Conservation (phyloP, 2,888 invertebrate species). For the Tyria jacobaeae region DNA sequence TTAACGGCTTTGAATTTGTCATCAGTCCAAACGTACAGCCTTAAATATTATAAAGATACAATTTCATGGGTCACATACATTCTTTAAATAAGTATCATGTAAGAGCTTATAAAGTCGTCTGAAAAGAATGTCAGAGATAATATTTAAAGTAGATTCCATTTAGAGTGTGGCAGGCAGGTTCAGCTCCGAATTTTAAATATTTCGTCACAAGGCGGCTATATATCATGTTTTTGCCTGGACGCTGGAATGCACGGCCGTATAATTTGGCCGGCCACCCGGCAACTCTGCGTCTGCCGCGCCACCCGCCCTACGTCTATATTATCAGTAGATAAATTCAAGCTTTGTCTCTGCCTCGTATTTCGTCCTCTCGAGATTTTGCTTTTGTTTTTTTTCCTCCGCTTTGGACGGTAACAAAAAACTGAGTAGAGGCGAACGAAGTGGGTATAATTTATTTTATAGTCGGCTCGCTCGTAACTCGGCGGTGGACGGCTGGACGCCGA, state of each 20-base stretch:
- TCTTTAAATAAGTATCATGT: conserved; percentile 36
- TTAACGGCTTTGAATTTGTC: conserved; percentile 13
- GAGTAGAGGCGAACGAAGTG: conserved; percentile 85
- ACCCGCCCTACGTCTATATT: conserved; percentile 86
- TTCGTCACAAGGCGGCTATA: conserved; percentile 84
- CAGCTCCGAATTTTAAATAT: conserved; percentile 78
- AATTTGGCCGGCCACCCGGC: conserved; percentile 84
- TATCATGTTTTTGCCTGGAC: conserved; percentile 84
- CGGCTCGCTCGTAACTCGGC: conserved; percentile 85
- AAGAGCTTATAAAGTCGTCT: conserved; percentile 68
- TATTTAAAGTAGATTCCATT: conserved; percentile 78
- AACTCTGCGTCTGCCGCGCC: conserved; percentile 77
- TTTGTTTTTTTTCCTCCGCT: conserved; percentile 75
- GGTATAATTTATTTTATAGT: conserved; percentile 87
- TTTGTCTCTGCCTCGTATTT: conserved; percentile 87
- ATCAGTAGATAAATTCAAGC: conserved; percentile 87
- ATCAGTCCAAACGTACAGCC: conserved; percentile 32
- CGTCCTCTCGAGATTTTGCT: conserved; percentile 84
- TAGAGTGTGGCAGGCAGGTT: conserved; percentile 78
- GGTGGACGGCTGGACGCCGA: conserved; percentile 85
- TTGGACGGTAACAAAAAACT: conserved; percentile 83
- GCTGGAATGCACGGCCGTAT: conserved; percentile 83
- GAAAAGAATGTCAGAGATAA: conserved; percentile 71
- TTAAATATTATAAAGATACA: conserved; percentile 26
- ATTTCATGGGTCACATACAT: conserved; percentile 27